Conservation (phyloP, 1,140 invertebrate genomes). For the Pachyrhynchus sulphureomaculatus region DNA sequence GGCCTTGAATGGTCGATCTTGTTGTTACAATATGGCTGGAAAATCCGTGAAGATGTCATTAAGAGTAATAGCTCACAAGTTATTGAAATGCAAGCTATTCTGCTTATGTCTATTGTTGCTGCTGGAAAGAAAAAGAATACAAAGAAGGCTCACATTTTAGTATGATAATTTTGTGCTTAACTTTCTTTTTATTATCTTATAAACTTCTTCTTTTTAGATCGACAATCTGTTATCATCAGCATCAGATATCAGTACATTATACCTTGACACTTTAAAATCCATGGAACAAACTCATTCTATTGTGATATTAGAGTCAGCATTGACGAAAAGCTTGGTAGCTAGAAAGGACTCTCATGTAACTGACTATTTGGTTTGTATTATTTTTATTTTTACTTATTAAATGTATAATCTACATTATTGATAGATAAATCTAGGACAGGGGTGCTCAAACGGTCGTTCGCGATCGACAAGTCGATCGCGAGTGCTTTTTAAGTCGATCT, state of each 20-base stretch:
- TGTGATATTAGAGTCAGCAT: constrained; percentile 41
- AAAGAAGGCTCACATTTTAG: constrained; percentile 58
- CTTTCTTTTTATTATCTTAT: too few relatives aligned
- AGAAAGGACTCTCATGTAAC: too few relatives aligned
- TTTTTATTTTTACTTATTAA: too few relatives aligned
- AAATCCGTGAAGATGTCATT: constrained; percentile 47
- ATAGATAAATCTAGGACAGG: too few relatives aligned
- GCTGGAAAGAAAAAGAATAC: constrained; percentile 59
- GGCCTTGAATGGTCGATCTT: constrained; percentile 40
- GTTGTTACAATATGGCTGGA: constrained; percentile 38
- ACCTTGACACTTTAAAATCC: constrained; percentile 42
- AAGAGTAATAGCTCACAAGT: constrained; percentile 57
- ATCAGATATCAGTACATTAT: constrained; percentile 44
- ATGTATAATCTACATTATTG: too few relatives aligned
- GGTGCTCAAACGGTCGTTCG: too few relatives aligned
- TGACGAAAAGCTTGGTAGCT: constrained; percentile 42
- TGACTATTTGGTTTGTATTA: too few relatives aligned
- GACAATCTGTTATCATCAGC: constrained; percentile 40
- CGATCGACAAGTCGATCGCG: too few relatives aligned
- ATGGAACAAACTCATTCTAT: constrained; percentile 41
- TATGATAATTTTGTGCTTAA: constrained; percentile 22
- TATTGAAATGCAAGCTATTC: constrained; percentile 65
- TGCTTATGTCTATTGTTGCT: constrained; percentile 64
- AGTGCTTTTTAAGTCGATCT: too few relatives aligned
- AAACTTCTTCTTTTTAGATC: constrained; percentile 33